phyloP scores from a whole-genome alignment of 1,140 invertebrate genomes.

The Zaprionus nigranus region DNA sequence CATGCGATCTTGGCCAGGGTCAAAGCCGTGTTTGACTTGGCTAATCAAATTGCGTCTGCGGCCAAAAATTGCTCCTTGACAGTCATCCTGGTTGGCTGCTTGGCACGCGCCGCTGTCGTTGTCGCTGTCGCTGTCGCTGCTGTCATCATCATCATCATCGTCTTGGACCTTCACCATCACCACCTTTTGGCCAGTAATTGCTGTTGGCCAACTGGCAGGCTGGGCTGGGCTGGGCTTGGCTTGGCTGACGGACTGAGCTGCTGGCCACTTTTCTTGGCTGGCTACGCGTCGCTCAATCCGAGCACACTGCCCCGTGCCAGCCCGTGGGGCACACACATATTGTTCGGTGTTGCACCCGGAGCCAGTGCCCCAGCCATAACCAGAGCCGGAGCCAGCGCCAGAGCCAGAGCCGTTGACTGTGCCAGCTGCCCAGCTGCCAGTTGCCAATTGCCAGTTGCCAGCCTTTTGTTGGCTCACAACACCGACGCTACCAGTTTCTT shows the following conservation, averaged over 20 bases:
- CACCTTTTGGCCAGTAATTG: constrained; percentile 58
- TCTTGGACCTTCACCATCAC: constrained; percentile 68
- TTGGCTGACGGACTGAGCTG: constrained; percentile 35
- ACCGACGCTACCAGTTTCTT: constrained; percentile 84
- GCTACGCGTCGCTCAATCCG: constrained; percentile 76
- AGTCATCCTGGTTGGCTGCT: constrained; percentile 34
- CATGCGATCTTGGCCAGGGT: constrained; percentile 74
- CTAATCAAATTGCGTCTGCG: constrained; percentile 75
- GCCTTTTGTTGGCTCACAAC: constrained; percentile 83
- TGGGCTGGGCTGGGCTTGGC: constrained; percentile 27
- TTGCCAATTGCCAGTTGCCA: constrained; percentile 57
- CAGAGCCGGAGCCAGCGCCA: constrained; percentile 32
- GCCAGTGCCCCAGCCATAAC: constrained; percentile 45
- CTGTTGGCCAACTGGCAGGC: constrained; percentile 45
- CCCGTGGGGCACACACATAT: constrained; percentile 59
- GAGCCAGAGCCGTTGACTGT: constrained; percentile 64
- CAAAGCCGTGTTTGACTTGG: constrained; percentile 77
- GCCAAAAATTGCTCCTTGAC: constrained; percentile 63
- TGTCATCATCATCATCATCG: constrained; percentile 46
- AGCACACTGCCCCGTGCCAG: constrained; percentile 37
- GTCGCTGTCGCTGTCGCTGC: constrained; percentile 16
- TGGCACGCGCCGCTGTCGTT: constrained; percentile 30
- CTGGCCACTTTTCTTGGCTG: constrained; percentile 83
- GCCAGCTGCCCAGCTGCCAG: constrained; percentile 60
- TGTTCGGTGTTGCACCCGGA: constrained; percentile 29